Base-by-base conservation (phyloP, 2,888 invertebrate species). In the Laothoe populi region DNA sequence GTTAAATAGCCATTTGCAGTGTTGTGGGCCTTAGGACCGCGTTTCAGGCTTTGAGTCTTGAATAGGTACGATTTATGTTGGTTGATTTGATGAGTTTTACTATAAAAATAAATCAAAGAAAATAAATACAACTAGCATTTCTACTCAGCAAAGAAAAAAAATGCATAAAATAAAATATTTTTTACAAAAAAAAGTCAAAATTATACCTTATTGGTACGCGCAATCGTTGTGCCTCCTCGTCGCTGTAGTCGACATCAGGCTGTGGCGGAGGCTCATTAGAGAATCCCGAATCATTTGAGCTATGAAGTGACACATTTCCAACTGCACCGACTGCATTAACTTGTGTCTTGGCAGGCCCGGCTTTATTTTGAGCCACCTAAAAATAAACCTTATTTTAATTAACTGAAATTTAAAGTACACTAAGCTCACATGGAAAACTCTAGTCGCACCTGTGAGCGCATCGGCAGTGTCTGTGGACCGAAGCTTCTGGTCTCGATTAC, bases 201-300 rank as follows among this genome's bases (percentile, higher is more conserved):
- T 26, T 44, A 61, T 91, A 95, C 95, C 95, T 95, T 84, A 94
- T 94, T 42, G 95, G 94, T 67, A 94, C 94, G 64, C 94, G 92
- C 77, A 94, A 84, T 67, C 93, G 86, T 72, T 95, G 94, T 63
- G 95, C 96, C 82, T 98, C 97, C 88, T 97, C 97, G 81, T 98
- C 97, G 60, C 97, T 97, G 86, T 98, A 97, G 87, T 98, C 97
- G 64, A 97, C 95, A 87, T 98, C 97, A 23, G 98, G 98, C 79
- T 97, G 97, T 26, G 96, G 96, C 3, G 97, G 97, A 10, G 96
- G 96, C 82, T 98, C 98, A 82, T 98, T 97, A 78, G 97, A 97
- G 86, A 98, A 98, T 16, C 98, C 98, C 73, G 97, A 97, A 87
- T 98, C 98, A 86, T 98, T 98, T 83, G 97, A 97, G 87, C 97